Percentiles rank a stretch among this genome's conserved stretches.
phyloP scores from a whole-genome alignment of 1,140 invertebrate genomes.

The Drosophila triauraria region DNA sequence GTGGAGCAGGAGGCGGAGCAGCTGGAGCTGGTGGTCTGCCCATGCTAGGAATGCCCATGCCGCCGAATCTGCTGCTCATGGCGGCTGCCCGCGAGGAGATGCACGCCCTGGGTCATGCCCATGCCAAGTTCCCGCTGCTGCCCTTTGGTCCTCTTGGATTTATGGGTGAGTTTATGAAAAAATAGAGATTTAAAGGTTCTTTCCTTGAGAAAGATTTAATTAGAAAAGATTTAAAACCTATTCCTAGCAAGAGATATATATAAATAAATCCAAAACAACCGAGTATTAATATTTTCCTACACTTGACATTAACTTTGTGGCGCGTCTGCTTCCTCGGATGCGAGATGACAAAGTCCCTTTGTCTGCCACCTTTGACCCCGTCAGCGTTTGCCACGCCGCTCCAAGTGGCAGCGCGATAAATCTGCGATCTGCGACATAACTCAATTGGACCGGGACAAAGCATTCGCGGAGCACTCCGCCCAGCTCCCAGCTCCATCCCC shows the following conservation, averaged over 20 bases:
- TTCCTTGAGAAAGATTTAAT: not conserved
- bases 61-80: constrained; percentile 79
- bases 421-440: constrained; percentile 76
- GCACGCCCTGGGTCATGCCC: constrained; percentile 68
- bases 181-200: not conserved
- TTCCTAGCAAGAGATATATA: constrained; percentile 2
- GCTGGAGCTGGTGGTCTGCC: constrained; percentile 40
- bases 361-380: constrained; percentile 84
- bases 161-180: constrained; percentile 77
- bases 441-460: constrained; percentile 84
- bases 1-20: constrained; percentile 10
- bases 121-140: constrained; percentile 87
- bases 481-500: constrained; percentile 4
- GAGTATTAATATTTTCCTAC: not conserved
- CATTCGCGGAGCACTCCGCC: constrained; percentile 18
- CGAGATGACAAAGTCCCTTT: constrained; percentile 80
- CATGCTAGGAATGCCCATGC: constrained; percentile 73
- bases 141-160: constrained; percentile 93
- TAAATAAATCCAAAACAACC: not conserved
- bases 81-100: constrained; percentile 80
- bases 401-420: constrained; percentile 55
- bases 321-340: not conserved
- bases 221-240: not conserved
- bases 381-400: constrained; percentile 43
- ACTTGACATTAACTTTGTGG: constrained; percentile 28